Base-by-base conservation (phyloP, 2,888 invertebrate species). In the Drosophila demipolita region DNA sequence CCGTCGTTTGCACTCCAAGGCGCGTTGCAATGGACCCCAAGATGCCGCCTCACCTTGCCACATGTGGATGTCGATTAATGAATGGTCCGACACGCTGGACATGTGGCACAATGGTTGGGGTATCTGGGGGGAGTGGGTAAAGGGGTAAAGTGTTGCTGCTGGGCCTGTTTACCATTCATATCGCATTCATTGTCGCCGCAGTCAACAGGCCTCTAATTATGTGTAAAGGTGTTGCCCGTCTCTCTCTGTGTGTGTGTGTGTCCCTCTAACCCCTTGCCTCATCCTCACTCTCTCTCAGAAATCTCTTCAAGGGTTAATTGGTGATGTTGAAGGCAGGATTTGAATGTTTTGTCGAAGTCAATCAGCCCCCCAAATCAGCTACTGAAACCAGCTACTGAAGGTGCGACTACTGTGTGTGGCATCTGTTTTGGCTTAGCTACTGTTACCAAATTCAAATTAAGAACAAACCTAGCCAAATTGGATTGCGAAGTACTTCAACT, bases 161-260 rank as follows among this genome's bases (percentile, higher is more conserved):
- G 66, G 49, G 72, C 29, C 68, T 81, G 70, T 81, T 73, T 78
- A 74, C 80, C 77, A 76, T 79, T 75, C 75, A 79, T 79, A 61
- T 69, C 69, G 38, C 73, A 87, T 76, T 73, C 82, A 73, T 79
- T 83, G 83, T 83, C 81, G 82, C 75, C 57, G 80, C 82, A 82
- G 75, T 86, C 84, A 79, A 87, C 79, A 84, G 78, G 88, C 76
- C 83, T 79, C 86, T 87, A 89, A 89, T 89, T 87, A 83, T 80
- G 85, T 89, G 87, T 90, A 87, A 87, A 90, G 87, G 85, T 89
- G 83, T 83, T 82, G 75, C 65, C 66, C 49, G 35, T 45, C 20
- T 32, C 26, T 66, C 8, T 65, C n/a, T 67, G 6, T 29, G n/a
- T 74, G 54, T 67, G 64, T 52, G 58, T 58, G 38, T 40, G 23